These are phyloP conservation scores for Penelope pileata DNA, from an alignment of 2,113 vertebrate genomes.

Conservation along the genomic window DNA sequence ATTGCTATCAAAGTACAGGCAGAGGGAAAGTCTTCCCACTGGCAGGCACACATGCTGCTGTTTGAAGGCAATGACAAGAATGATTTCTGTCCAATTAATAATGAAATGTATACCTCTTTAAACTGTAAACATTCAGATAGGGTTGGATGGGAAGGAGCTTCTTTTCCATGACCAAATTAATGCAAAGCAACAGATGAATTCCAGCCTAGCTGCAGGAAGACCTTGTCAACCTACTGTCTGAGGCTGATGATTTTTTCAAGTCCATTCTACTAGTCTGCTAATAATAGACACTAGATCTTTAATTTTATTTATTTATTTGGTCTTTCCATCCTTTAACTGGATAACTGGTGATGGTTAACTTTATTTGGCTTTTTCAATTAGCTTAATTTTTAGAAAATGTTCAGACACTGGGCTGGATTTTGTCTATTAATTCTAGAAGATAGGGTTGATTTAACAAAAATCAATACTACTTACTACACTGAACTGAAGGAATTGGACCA, in stretches of 20 bases:
- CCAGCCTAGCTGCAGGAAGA: background rate
- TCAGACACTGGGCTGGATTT: slow-evolving; percentile 35
- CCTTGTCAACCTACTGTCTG: background rate
- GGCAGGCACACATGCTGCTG: background rate
- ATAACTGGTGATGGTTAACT: slow-evolving; percentile 65
- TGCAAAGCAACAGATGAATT: slow-evolving; percentile 15
- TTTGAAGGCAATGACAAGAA: background rate
- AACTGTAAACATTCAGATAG: background rate
- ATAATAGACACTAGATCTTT: slow-evolving; percentile 31
- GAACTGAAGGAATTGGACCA: background rate
- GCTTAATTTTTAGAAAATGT: slow-evolving; percentile 65
- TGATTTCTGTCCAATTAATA: background rate
- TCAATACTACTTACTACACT: background rate
- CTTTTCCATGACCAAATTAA: background rate
- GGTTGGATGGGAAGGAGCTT: background rate
- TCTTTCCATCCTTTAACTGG: slow-evolving; percentile 45
- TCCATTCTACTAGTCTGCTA: slow-evolving; percentile 9
- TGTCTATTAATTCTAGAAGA: slow-evolving; percentile 18
- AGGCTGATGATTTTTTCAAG: slow-evolving; percentile 45
- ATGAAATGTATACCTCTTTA: background rate
- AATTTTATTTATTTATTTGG: slow-evolving; percentile 64
- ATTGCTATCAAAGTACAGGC: background rate
- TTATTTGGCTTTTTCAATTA: slow-evolving; percentile 70
- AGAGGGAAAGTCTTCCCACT: background rate
- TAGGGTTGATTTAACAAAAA: background rate